Evolutionary conservation across 2,797 vertebrate genomes (phyloP).

Genomic region (Gobionotothen gibberifrons): DNA sequence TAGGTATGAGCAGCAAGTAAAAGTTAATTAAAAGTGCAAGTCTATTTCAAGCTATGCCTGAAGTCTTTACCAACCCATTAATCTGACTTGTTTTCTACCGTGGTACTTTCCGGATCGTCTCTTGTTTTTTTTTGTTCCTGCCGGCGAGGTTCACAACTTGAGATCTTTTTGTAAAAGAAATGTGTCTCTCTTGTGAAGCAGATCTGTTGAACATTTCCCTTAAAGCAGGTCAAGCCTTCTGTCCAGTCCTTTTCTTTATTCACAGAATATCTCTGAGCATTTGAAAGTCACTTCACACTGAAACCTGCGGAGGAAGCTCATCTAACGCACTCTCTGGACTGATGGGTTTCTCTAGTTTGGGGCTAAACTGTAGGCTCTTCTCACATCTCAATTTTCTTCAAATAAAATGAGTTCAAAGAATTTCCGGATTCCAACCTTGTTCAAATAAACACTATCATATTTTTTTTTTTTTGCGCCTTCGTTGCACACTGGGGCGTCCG

Average conservation of each 20-base stretch:
- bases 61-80: constrained; percentile 75
- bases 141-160: constrained; percentile 46
- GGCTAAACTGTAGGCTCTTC: constrained; percentile 35
- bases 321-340: neutral
- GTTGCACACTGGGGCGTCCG: constrained; percentile 16
- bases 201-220: constrained; percentile 49
- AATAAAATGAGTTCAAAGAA: constrained; percentile 40
- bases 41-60: constrained; percentile 77
- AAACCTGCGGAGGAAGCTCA: constrained; percentile 35
- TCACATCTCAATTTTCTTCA: constrained; percentile 33
- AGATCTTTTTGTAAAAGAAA: constrained; percentile 57
- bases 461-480: constrained; percentile 36
- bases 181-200: constrained; percentile 32
- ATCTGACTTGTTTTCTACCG: constrained; percentile 78
- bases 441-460: constrained; percentile 58
- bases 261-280: constrained; percentile 27
- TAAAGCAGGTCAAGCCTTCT: constrained; percentile 57
- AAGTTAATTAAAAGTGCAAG: constrained; percentile 73
- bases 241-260: constrained; percentile 41
- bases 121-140: constrained; percentile 52
- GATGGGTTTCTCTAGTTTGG: constrained; percentile 38
- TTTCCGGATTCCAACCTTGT: constrained; percentile 40
- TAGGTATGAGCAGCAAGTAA: constrained; percentile 72
- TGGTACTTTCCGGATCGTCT: constrained; percentile 54
- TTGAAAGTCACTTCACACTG: constrained; percentile 26